Base-by-base conservation (phyloP, 2,113 vertebrate species). In the Larimichthys crocea region DNA sequence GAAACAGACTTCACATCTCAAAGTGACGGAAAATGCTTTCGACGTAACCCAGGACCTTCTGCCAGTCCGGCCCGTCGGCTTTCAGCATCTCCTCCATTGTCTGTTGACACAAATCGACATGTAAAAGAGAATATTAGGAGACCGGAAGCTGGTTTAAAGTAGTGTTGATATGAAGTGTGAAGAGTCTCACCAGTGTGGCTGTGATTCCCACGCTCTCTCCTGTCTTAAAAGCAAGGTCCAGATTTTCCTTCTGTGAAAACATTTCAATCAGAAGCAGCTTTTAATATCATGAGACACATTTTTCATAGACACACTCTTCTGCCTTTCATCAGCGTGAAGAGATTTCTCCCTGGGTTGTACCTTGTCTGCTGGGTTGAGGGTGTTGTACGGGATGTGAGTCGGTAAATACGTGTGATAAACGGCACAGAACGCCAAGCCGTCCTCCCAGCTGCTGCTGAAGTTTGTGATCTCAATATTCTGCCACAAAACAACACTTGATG, bases 391-490 rank as follows among this genome's bases (percentile, higher is more conserved):
- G 76, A 95, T 90, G 61, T 22, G 85, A 44, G 29, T 78, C 15
- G 94, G 94, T 40, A 95, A 87, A 71, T 93, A 95, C 1, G 92
- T 93, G 87, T 95, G 95, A 72, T 92, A 94, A 55, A 95, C 61
- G 0, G 95, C 94, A 68, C 95, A 95, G 79, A 95, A 94, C 0
- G 94, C 94, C 88, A 95, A 78, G 40, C 95, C 95, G 12, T 95
- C 94, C 46, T 92, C 92, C 95, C 95, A 95, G 82, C 94, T 94
- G 86, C 89, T 95, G 79, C 94, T 95, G 92, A 95, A 95, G 86
- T 95, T 95, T 53, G 94, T 95, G 76, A 95, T 94, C 20, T 95
- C 94, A 84, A 95, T 93, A 68, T 95, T 90, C 95, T 95, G 90
- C 59, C 55, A 44, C 66, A 88, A 70, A 63, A 66, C 2, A 62